Evolutionary conservation across 2,888 invertebrate genomes (phyloP).

Genomic region (Synergus laeviventris): DNA sequence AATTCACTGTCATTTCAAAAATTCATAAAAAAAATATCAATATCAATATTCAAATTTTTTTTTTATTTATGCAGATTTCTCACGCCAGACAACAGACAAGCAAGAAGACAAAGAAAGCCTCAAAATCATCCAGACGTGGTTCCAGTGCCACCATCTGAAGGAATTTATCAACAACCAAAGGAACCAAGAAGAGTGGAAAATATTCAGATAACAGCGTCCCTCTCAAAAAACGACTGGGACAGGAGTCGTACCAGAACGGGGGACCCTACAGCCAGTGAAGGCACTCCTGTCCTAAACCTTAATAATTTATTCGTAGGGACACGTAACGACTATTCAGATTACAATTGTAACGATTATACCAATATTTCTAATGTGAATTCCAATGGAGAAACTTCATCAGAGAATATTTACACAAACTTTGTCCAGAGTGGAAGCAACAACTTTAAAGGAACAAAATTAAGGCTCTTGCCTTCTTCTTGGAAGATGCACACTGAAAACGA

Average conservation of each 20-base stretch:
- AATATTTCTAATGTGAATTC: slow-evolving; percentile 11
- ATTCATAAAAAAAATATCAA: too few relatives aligned
- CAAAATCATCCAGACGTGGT: slow-evolving; percentile 82
- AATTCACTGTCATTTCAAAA: too few relatives aligned
- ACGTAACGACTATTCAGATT: neutral
- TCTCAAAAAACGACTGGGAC: slow-evolving; percentile 83
- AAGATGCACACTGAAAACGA: neutral
- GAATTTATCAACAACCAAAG: slow-evolving; percentile 58
- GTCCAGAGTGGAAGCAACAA: neutral
- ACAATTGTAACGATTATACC: slow-evolving; percentile 4
- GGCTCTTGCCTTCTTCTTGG: neutral
- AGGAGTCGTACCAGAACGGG: slow-evolving; percentile 78
- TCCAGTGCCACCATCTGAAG: slow-evolving; percentile 80
- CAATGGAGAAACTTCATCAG: neutral
- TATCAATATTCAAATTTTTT: neutral
- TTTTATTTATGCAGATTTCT: slow-evolving; percentile 67
- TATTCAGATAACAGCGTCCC: slow-evolving; percentile 59
- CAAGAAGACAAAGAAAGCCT: slow-evolving; percentile 83
- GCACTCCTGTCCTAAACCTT: slow-evolving; percentile 71
- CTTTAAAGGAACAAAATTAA: neutral
- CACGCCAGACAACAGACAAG: slow-evolving; percentile 85
- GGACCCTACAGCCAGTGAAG: slow-evolving; percentile 73
- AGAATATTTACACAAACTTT: neutral
- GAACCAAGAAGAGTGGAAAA: slow-evolving; percentile 44
- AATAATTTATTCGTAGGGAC: slow-evolving; percentile 64